Evolutionary conservation across 2,113 vertebrate species (phyloP), one percentile per base, ranked within the genome.

Genomic region (Cercocebus atys): DNA sequence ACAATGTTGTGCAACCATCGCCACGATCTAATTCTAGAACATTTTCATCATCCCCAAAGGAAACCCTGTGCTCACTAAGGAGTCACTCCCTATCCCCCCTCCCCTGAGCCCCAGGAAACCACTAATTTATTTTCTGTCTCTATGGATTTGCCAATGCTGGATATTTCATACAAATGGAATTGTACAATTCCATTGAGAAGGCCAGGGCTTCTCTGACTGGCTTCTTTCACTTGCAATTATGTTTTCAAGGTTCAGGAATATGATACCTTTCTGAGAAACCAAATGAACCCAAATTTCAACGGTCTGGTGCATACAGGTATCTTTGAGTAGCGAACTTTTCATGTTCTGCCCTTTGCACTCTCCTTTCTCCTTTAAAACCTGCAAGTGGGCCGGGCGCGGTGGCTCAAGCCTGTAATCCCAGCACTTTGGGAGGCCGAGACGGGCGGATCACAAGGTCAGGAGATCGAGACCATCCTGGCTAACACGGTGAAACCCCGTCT

Each of bases 41-140:
- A 81, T 97, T 95, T 76, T 94, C 84, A 88, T 95, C 92, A 95
- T 84, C 43, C 38, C 7, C 4, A 50, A 96, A 97, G 52, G 91
- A 93, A 95, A 86, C 78, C n/a, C 52, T 91, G 25, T 9, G 55
- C 43, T 25, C 78, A 47, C 82, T 80, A 91, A n/a, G n/a, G 32
- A 93, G 73, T 93, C 61, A 64, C 38, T 78, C n/a, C 43, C 13
- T 22, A 45, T 91, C 16, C 5, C 2, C 35, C 23, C 66, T 79
- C 38, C 40, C 47, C 47, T 66, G 38, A 76, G 32, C 57, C 50
- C 22, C 40, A 84, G 70, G 72, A 85, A 97, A 80, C 7, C 78
- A 92, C 40, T 85, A 55, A 80, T 86, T 43, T 47, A n/a, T 70
- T 94, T 94, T 94, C 20, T 55, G 40, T 93, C 76, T 72, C 57